These are phyloP conservation scores for Acanthosoma haemorrhoidale DNA, from an alignment of 2,888 invertebrate genomes.

Conservation along the genomic window DNA sequence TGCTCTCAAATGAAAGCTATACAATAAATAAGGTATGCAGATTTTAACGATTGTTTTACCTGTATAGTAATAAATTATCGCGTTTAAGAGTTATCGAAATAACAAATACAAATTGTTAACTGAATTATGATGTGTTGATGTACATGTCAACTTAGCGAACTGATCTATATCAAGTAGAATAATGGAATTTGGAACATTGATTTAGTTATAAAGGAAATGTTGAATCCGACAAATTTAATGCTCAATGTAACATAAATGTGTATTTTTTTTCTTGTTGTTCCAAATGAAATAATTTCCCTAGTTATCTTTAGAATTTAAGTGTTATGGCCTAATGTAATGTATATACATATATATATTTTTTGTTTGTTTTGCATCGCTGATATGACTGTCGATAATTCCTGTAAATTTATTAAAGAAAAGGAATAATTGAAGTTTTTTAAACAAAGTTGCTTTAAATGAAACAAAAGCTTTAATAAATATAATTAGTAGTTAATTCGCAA, in stretches of 20 bases:
- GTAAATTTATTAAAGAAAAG: background rate
- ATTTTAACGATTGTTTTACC: no score
- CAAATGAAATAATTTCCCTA: background rate
- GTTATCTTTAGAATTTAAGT: background rate
- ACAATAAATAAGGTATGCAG: no score
- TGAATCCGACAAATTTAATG: background rate
- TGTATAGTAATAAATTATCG: no score
- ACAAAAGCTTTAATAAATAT: conserved; percentile 26
- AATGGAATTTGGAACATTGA: background rate
- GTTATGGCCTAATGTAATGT: conserved; percentile 13
- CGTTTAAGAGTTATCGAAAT: no score
- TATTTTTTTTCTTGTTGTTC: background rate
- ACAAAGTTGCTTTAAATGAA: conserved; percentile 9
- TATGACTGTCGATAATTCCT: conserved; percentile 11
- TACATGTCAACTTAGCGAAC: background rate
- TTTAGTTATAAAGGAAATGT: background rate
- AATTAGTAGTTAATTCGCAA: conserved; percentile 17
- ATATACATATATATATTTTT: no score
- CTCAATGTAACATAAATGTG: background rate
- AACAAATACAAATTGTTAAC: no score
- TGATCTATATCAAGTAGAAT: background rate
- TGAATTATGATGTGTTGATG: background rate
- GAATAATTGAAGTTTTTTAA: background rate
- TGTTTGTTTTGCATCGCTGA: conserved; percentile 4
- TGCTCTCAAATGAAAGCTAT: no score